A percentile compares a stretch with the other conserved stretches of the same genome.
Evolutionary conservation across 1,140 invertebrate species (phyloP).

Genomic region (Druon quercuslanigerum): DNA sequence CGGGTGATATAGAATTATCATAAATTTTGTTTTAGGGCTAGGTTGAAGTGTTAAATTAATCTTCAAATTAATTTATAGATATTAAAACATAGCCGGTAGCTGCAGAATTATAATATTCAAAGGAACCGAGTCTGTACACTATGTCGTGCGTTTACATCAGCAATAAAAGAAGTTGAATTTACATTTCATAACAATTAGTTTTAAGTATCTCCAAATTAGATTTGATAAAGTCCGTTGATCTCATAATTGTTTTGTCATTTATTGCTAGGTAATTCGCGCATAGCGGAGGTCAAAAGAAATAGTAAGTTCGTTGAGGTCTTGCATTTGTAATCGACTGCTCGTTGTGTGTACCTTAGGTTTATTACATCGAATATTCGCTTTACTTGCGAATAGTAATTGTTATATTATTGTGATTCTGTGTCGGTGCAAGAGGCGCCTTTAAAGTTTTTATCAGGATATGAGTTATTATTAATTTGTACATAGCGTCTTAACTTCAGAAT

Average conservation of each 20-base stretch:
- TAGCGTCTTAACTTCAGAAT: conserved; percentile 48
- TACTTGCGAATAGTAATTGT: conserved; percentile 48
- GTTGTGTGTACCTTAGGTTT: conserved; percentile 44
- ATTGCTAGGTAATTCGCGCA: conserved; percentile 31
- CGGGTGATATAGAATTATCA: conserved; percentile 40
- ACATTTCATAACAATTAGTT: conserved; percentile 15
- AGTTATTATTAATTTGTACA: conserved; percentile 51
- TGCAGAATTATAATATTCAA: conserved; percentile 33
- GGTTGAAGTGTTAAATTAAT: conserved; percentile 11
- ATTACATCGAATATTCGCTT: conserved; percentile 17
- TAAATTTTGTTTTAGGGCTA: neutral
- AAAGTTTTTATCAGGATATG: conserved; percentile 47
- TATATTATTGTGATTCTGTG: conserved; percentile 50
- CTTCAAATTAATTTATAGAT: conserved; percentile 28
- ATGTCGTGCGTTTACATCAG: conserved; percentile 3
- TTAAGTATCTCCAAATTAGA: conserved; percentile 28
- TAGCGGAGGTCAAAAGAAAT: conserved; percentile 26
- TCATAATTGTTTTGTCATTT: conserved; percentile 38
- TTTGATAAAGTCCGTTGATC: conserved; percentile 36
- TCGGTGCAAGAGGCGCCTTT: conserved; percentile 34
- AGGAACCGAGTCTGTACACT: neutral
- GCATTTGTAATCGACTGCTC: conserved; percentile 36
- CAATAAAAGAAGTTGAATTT: conserved; percentile 2
- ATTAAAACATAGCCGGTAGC: neutral
- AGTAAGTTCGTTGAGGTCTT: conserved; percentile 30